These are phyloP conservation scores for Tenthredo mesomela DNA, from an alignment of 2,888 invertebrate species.

Conservation along the genomic window DNA sequence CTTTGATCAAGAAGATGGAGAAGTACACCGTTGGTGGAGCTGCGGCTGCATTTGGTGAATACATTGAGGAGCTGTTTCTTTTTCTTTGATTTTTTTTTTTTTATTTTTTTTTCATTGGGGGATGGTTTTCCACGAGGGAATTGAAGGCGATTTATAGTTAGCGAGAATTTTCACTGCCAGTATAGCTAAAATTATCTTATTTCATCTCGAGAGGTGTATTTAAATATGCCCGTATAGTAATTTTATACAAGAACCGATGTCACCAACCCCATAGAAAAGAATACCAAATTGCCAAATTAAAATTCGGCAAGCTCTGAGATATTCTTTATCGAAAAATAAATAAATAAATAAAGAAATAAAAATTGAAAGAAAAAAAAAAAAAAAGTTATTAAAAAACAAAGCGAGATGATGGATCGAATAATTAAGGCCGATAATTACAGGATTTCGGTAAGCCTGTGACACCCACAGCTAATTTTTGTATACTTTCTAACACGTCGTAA, in stretches of 20 bases:
- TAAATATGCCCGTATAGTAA: no score
- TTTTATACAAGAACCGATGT: no score
- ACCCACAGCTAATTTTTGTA: slow-evolving; percentile 61
- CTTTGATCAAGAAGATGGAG: slow-evolving; percentile 60
- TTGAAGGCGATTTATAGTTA: neutral
- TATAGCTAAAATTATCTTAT: no score
- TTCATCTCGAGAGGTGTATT: no score
- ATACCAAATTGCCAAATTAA: neutral
- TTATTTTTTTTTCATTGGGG: neutral
- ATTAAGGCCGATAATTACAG: neutral
- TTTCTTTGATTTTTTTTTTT: neutral
- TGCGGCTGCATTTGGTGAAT: slow-evolving; percentile 74
- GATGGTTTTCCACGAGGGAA: neutral
- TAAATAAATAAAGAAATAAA: no score
- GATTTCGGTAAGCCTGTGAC: slow-evolving; percentile 58
- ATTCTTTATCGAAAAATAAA: neutral
- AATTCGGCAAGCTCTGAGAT: neutral
- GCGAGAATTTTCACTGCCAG: slow-evolving; percentile 20
- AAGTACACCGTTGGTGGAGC: slow-evolving; percentile 65
- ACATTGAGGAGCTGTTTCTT: slow-evolving; percentile 60
- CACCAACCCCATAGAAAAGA: neutral
- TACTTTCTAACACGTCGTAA: slow-evolving; percentile 64
- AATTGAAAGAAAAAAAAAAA: neutral
- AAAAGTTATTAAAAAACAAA: neutral
- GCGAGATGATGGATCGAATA: slow-evolving; percentile 41